Evolutionary conservation across 2,797 vertebrate species (phyloP).

Genomic region (Nannoperca obscura): DNA sequence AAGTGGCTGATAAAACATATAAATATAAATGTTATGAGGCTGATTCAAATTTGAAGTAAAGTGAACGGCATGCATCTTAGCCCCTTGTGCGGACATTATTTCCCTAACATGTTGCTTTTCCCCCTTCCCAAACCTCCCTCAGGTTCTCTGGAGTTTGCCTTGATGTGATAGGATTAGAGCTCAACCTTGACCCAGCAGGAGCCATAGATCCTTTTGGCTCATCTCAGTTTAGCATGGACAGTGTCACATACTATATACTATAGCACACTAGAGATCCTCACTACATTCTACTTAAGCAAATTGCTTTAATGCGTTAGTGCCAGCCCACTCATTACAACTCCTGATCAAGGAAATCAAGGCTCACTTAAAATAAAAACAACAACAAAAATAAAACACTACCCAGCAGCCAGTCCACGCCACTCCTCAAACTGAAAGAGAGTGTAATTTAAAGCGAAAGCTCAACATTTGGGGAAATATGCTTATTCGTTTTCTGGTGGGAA

Average conservation of each 20-base stretch:
- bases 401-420: neutral
- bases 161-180: constrained; percentile 78
- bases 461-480: neutral
- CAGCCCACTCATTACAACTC: neutral
- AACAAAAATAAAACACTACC: neutral
- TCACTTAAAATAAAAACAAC: neutral
- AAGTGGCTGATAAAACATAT: neutral
- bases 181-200: constrained; percentile 74
- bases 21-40: neutral
- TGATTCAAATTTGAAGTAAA: neutral
- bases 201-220: constrained; percentile 65
- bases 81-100: neutral
- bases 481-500: neutral
- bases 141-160: constrained; percentile 47
- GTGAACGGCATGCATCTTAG: neutral
- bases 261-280: constrained; percentile 52
- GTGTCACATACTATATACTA: constrained; percentile 9
- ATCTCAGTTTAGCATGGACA: constrained; percentile 74
- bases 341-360: neutral
- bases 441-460: neutral
- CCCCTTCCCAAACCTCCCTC: constrained; percentile 16
- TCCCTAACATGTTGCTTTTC: constrained; percentile 20
- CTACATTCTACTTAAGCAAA: constrained; percentile 40
- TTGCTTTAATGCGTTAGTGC: constrained; percentile 5
- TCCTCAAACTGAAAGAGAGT: neutral